Conservation (phyloP, 1,140 invertebrate species). For the Drosophila pandora region DNA sequence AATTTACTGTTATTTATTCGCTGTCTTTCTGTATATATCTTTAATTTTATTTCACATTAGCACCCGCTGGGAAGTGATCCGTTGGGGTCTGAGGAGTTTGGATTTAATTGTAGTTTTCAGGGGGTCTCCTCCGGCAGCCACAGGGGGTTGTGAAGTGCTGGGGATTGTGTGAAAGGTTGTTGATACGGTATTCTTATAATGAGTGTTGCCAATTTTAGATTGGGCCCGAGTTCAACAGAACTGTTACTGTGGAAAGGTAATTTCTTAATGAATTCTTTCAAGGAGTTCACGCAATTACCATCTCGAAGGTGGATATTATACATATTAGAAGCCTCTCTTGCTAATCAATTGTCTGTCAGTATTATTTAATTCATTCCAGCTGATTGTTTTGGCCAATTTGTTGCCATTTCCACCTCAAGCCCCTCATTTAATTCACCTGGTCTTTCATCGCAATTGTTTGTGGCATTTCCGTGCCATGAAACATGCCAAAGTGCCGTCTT, state of each 20-base stretch:
- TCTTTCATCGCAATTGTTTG: constrained; percentile 44
- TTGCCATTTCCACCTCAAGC: neutral
- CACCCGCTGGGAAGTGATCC: constrained; percentile 57
- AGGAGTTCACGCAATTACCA: neutral
- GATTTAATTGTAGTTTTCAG: constrained; percentile 75
- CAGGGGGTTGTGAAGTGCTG: constrained; percentile 24
- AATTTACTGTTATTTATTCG: constrained; percentile 39
- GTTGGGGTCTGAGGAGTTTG: constrained; percentile 27
- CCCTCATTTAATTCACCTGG: constrained; percentile 14
- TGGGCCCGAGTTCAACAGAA: constrained; percentile 9
- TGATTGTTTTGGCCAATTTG: constrained; percentile 12
- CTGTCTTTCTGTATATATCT: constrained; percentile 21
- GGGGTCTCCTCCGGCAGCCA: constrained; percentile 44
- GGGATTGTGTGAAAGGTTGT: constrained; percentile 64
- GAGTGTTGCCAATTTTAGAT: constrained; percentile 51
- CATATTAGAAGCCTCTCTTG: neutral
- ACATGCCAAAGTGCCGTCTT: constrained; percentile 81
- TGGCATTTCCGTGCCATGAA: constrained; percentile 67
- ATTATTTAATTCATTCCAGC: constrained; percentile 46
- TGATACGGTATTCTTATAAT: constrained; percentile 45
- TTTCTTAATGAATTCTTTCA: constrained; percentile 19
- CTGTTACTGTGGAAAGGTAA: constrained; percentile 24
- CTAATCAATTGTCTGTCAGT: constrained; percentile 3
- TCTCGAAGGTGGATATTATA: neutral
- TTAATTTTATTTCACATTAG: constrained; percentile 48